Percentiles rank a stretch among this genome's conserved stretches.
Conservation (phyloP, 2,888 invertebrate genomes). For the Pammene fasciana region DNA sequence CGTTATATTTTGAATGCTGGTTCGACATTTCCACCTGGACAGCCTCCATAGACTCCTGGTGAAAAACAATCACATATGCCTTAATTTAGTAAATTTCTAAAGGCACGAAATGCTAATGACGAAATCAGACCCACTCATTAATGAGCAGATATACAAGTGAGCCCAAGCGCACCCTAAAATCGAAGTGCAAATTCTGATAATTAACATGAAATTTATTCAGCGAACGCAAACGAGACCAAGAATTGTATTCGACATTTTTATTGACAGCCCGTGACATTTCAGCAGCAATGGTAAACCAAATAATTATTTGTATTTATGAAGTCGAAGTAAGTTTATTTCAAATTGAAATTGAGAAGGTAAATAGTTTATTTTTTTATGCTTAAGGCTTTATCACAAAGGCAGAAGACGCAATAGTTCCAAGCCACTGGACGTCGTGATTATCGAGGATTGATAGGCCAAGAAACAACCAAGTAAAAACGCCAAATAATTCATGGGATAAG, state of each 20-base stretch:
- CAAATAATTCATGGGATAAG: too few relatives aligned
- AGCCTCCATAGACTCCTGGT: not conserved
- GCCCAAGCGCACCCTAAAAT: conserved; percentile 20
- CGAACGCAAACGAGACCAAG: conserved; percentile 22
- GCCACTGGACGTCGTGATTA: too few relatives aligned
- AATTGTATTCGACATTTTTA: not conserved
- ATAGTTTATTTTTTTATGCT: too few relatives aligned
- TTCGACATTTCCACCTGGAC: not conserved
- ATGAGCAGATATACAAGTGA: conserved; percentile 6
- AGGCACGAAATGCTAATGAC: not conserved
- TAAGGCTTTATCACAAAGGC: too few relatives aligned
- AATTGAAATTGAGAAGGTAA: too few relatives aligned
- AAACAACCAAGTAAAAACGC: too few relatives aligned
- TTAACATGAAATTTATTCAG: conserved; percentile 36
- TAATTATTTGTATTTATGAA: too few relatives aligned
- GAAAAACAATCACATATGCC: not conserved
- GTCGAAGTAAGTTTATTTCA: too few relatives aligned
- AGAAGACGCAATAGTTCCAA: too few relatives aligned
- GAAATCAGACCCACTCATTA: not conserved
- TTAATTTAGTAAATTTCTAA: not conserved
- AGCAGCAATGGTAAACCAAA: too few relatives aligned
- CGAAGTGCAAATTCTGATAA: conserved; percentile 28
- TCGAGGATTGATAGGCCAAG: too few relatives aligned
- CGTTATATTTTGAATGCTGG: too few relatives aligned
- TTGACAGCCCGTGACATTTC: not conserved